Base-by-base conservation (phyloP, 2,797 vertebrate genomes). In the Amphiprion clarkii region DNA sequence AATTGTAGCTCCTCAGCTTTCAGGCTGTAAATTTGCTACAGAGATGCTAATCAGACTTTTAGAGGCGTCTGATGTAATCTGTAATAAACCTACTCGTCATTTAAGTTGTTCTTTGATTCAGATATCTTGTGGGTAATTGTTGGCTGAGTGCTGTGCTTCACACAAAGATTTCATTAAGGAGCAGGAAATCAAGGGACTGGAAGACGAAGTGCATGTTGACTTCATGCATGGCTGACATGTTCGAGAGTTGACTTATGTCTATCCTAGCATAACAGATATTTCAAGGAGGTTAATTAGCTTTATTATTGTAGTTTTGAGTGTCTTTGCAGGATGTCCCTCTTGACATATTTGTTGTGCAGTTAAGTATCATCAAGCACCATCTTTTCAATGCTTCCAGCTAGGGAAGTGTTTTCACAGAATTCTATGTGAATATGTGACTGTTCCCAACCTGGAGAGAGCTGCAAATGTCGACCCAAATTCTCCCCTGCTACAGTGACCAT, bases 11-110 rank as follows among this genome's bases (percentile, higher is more conserved):
- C 25, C 0, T 3, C 12, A 12, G 42, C 39, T 25, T 33, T 71
- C 25, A 25, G 65, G 55, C 33, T 77, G n/a, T 29, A 36, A 51
- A 44, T 31, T 46, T 61, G 39, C 17, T 44, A 21, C 11, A 49
- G 58, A 27, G 0, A 0, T 58, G 4, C 39, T 73, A 60, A 74
- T 72, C 52, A 63, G 64, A 31, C 27, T 27, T 7, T 31, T 8
- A 67, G 25, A 33, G 63, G 16, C 56, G 27, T 14, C 49, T 46
- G 51, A 51, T 10, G 17, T 59, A 11, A 17, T 75, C 42, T 58
- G 16, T 60, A 44, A 81, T 40, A 44, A 60, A 33, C 40, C 64
- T 54, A 12, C 64, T 61, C 65, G 13, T 54, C 36, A 60, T 62
- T 55, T 25, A 53, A 44, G 23, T 52, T 44, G 25, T 52, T 46